Base-by-base conservation (phyloP, 2,797 vertebrate species). In the Amniataba percoides region DNA sequence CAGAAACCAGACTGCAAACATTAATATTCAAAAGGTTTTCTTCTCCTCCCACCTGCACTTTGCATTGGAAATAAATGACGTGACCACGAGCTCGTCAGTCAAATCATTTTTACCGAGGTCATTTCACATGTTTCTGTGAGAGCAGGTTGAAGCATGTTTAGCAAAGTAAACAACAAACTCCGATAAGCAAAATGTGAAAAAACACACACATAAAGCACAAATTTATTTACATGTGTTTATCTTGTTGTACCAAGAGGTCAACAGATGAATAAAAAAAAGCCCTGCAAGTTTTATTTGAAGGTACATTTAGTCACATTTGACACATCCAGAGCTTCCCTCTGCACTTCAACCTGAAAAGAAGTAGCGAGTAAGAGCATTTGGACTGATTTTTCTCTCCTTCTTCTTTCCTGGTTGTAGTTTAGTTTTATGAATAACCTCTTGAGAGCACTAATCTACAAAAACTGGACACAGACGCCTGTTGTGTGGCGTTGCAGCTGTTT, bases 401-500 rank as follows among this genome's bases (percentile, higher is more conserved):
- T 42, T 23, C 52, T 39, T 55, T 56, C 11, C 1, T 73, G 40
- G 16, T 40, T 48, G 40, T 49, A 42, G 10, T 62, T 53, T 46
- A 60, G 8, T n/a, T 31, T 31, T 34, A 55, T 23, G 9, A 72
- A 13, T 65, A 57, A 65, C 66, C 36, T 60, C 16, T 64, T 21
- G 16, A 70, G 0, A 60, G 6, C 49, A 59, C 45, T 71, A 71
- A 78, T 18, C 58, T 56, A 34, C 39, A 70, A 71, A 72, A 23
- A 61, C 42, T 43, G 25, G 19, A 57, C 62, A 53, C 55, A 42
- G 46, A 31, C 14, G 2, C 34, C 13, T 59, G 27, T 31, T 53
- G 42, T 65, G 31, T 66, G 7, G 9, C 57, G 52, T 36, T 23
- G 21, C 48, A 71, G 65, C 67, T 60, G 16, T 52, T 25, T 53